These are phyloP conservation scores for Listronotus bonariensis DNA, from an alignment of 1,140 invertebrate species.

Conservation along the genomic window DNA sequence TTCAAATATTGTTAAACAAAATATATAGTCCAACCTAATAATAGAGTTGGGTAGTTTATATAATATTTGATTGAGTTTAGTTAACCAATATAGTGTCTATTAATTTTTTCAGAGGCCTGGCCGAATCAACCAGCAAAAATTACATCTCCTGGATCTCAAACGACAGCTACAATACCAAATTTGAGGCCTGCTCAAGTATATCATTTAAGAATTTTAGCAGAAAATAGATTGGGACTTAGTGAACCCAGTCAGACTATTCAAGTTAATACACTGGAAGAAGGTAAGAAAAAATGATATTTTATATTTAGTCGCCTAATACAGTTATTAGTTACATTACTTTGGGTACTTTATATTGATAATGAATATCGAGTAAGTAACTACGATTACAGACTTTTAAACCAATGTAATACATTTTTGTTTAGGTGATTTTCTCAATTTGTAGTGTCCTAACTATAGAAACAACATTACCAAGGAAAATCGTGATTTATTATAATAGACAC, in stretches of 20 bases:
- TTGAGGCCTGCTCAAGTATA: conserved; percentile 88
- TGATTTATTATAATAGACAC: not conserved
- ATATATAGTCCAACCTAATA: not conserved
- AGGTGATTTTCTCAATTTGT: too few species aligned
- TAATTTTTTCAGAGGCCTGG: conserved; percentile 66
- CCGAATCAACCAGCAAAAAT: conserved; percentile 76
- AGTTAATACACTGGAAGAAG: conserved; percentile 83
- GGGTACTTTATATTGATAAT: too few species aligned
- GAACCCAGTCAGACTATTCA: conserved; percentile 83
- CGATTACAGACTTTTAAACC: too few species aligned
- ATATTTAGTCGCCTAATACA: too few species aligned
- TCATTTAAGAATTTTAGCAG: conserved; percentile 85
- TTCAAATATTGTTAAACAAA: too few species aligned
- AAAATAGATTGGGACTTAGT: conserved; percentile 85
- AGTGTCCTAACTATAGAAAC: too few species aligned
- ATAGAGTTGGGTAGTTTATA: not conserved
- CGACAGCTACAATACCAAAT: conserved; percentile 75
- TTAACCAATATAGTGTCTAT: conserved; percentile 1
- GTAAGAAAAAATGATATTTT: conserved; percentile 20
- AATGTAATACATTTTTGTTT: too few species aligned
- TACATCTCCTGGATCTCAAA: conserved; percentile 77
- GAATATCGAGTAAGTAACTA: too few species aligned
- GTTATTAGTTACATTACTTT: too few species aligned
- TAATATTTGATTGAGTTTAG: not conserved
- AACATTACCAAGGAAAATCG: too few species aligned